These are phyloP conservation scores for Eidolon helvum DNA, from an alignment of 2,113 vertebrate genomes.

Conservation along the genomic window DNA sequence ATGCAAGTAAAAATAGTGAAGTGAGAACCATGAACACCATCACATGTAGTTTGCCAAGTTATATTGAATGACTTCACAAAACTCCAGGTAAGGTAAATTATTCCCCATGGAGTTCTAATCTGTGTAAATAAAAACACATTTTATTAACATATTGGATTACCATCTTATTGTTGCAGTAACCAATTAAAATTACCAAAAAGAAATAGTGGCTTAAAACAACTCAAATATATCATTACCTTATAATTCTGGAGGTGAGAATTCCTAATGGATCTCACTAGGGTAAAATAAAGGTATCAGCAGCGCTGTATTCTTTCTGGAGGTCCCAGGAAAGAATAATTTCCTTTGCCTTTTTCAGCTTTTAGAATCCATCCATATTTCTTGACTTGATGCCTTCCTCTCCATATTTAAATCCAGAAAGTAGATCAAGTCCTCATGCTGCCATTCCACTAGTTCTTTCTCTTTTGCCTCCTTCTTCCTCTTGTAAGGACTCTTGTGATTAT, in stretches of 20 bases:
- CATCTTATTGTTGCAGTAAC: not conserved
- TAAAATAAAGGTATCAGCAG: not conserved
- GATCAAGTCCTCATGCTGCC: not conserved
- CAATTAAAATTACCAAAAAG: not conserved
- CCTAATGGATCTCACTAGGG: not conserved
- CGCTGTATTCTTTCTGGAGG: not conserved
- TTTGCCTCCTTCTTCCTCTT: not conserved
- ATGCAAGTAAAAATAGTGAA: not conserved
- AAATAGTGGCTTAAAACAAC: not conserved
- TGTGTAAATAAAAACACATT: not conserved
- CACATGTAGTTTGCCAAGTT: not conserved
- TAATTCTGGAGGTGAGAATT: not conserved
- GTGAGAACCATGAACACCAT: not conserved
- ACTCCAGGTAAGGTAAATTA: not conserved
- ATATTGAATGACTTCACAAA: not conserved
- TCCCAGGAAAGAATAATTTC: not conserved
- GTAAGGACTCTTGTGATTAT: not conserved
- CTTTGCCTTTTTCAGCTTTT: not conserved
- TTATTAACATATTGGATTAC: not conserved
- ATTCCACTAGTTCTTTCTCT: not conserved
- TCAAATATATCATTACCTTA: not conserved
- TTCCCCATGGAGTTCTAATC: not conserved
- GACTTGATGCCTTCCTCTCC: not conserved
- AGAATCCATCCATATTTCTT: not conserved
- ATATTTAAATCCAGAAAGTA: not conserved